These are phyloP conservation scores for Hystrix cristata DNA, from an alignment of 2,113 vertebrate species.

Conservation along the genomic window DNA sequence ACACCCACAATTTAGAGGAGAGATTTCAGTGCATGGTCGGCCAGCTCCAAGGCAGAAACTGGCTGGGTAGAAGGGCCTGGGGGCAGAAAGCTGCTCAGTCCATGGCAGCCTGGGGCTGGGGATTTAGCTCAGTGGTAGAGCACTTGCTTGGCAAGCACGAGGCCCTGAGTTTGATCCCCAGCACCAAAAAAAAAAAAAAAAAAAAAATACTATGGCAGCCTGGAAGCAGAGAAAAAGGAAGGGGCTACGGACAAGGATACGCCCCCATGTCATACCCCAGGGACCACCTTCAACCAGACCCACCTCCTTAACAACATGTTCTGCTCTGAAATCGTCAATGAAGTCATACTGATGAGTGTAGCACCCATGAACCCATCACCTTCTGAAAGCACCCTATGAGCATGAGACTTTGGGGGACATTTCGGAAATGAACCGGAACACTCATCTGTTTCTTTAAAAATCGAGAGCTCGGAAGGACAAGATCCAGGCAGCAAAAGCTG, in stretches of 20 bases:
- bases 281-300: fast-evolving
- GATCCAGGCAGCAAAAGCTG: conserved; percentile 20
- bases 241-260: background rate
- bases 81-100: background rate
- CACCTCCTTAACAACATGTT: no score
- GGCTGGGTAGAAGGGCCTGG: background rate
- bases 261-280: background rate
- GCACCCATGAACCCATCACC: background rate
- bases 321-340: background rate
- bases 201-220: background rate
- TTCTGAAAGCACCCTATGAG: background rate
- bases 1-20: background rate
- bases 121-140: no score
- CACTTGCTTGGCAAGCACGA: no score
- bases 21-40: background rate
- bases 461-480: background rate
- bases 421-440: background rate
- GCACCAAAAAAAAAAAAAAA: no score
- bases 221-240: background rate
- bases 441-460: background rate
- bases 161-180: no score
- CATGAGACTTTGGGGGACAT: background rate
- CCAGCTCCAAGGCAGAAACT: background rate
- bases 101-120: background rate
- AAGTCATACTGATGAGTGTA: no score